These are phyloP conservation scores for Allygus modestus DNA, from an alignment of 2,888 invertebrate genomes.

Conservation along the genomic window DNA sequence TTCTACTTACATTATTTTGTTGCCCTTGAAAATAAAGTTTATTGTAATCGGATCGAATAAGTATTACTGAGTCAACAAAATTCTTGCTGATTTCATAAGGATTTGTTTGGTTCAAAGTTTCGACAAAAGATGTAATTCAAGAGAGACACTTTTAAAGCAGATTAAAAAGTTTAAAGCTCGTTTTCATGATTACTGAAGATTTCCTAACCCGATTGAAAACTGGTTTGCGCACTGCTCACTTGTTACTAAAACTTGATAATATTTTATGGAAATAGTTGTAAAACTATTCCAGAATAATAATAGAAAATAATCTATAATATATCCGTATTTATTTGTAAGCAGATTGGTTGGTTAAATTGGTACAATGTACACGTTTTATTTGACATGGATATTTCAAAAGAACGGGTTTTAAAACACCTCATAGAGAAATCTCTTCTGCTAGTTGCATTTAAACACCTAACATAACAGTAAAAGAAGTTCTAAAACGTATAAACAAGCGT, in stretches of 20 bases:
- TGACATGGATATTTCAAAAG: too few species aligned
- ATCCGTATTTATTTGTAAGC: not conserved
- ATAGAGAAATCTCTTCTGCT: too few species aligned
- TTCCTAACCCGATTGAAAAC: not conserved
- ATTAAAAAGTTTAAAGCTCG: conserved; percentile 10
- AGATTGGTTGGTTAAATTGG: not conserved
- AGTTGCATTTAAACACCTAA: too few species aligned
- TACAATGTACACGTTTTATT: too few species aligned
- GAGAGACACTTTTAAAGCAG: conserved; percentile 10
- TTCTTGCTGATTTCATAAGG: not conserved
- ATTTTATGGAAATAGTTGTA: not conserved
- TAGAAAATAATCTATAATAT: not conserved
- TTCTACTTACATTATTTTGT: too few species aligned
- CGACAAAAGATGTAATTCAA: not conserved
- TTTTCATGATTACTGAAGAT: not conserved
- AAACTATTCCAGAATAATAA: too few species aligned
- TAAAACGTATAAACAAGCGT: too few species aligned
- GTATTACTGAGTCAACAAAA: not conserved
- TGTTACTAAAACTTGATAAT: not conserved
- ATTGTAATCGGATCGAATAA: not conserved
- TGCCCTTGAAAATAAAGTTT: too few species aligned
- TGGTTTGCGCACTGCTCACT: not conserved
- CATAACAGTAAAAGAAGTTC: too few species aligned
- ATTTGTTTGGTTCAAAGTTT: conserved; percentile 14
- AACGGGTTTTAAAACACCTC: too few species aligned